Percentiles rank a stretch among this genome's conserved stretches.
These are phyloP conservation scores for Metalampra italica DNA, from an alignment of 2,888 invertebrate genomes.

Conservation along the genomic window DNA sequence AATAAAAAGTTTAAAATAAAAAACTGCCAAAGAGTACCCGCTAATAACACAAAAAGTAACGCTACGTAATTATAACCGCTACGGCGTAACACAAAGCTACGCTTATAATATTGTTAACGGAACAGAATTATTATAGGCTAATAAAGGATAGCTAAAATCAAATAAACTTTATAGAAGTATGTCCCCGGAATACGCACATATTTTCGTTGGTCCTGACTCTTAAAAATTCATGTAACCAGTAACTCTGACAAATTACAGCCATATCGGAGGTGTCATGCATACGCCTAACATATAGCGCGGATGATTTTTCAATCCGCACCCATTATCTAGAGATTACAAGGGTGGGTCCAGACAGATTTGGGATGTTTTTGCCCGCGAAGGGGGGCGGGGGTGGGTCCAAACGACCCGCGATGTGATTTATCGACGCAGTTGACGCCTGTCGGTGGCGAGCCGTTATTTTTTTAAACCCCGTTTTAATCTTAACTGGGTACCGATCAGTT, in stretches of 20 bases:
- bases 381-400: constrained; percentile 34
- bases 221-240: neutral
- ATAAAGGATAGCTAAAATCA: too few relatives aligned
- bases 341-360: constrained; percentile 68
- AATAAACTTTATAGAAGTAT: too few relatives aligned
- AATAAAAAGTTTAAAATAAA: too few relatives aligned
- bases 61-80: too few relatives aligned
- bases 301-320: constrained; percentile 72
- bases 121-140: too few relatives aligned
- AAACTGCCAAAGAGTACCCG: too few relatives aligned
- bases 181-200: too few relatives aligned
- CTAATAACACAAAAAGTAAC: too few relatives aligned
- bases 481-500: constrained; percentile 51
- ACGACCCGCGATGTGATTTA: constrained; percentile 57
- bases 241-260: constrained; percentile 23
- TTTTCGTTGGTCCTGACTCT: too few relatives aligned
- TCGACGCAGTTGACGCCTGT: constrained; percentile 44
- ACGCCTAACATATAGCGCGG: constrained; percentile 50
- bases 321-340: constrained; percentile 75
- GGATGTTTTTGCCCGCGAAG: constrained; percentile 45
- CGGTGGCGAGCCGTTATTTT: constrained; percentile 51
- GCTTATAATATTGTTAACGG: too few relatives aligned
- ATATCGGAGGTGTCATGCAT: constrained; percentile 32
- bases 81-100: too few relatives aligned
- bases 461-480: constrained; percentile 58